phyloP scores from a whole-genome alignment of 2,888 invertebrate genomes.

The Melanchra persicariae region DNA sequence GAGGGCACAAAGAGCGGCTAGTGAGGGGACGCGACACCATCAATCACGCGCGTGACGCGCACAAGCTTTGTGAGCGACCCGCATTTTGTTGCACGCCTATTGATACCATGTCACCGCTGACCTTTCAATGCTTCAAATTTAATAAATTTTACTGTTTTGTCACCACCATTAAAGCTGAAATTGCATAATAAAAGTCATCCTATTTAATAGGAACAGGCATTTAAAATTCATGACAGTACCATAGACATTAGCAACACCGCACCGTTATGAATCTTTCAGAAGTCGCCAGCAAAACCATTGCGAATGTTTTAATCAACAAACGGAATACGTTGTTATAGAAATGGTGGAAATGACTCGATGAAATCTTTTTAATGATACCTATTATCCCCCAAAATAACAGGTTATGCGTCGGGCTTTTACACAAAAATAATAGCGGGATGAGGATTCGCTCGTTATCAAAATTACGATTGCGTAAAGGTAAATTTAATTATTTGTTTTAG shows the following conservation, averaged over 20 bases:
- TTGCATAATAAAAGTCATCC: slow-evolving; percentile 59
- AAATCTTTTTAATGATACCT: slow-evolving; percentile 79
- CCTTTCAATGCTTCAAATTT: slow-evolving; percentile 68
- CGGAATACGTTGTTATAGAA: slow-evolving; percentile 44
- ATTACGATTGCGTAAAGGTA: background rate
- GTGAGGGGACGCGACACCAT: slow-evolving; percentile 71
- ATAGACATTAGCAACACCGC: slow-evolving; percentile 58
- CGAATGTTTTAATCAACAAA: slow-evolving; percentile 63
- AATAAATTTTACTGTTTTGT: slow-evolving; percentile 57
- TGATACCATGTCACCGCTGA: slow-evolving; percentile 76
- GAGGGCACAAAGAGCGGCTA: slow-evolving; percentile 73
- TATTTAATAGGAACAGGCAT: slow-evolving; percentile 37
- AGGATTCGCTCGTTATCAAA: background rate
- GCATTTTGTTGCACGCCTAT: slow-evolving; percentile 79
- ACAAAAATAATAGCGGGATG: slow-evolving; percentile 23
- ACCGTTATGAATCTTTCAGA: slow-evolving; percentile 68
- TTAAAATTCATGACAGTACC: slow-evolving; percentile 56
- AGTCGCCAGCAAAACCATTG: slow-evolving; percentile 69
- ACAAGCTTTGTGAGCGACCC: slow-evolving; percentile 79
- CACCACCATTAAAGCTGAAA: slow-evolving; percentile 47
- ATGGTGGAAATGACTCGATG: slow-evolving; percentile 70
- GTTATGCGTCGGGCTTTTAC: slow-evolving; percentile 46
- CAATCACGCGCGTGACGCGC: slow-evolving; percentile 86
- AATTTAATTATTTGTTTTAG: background rate
- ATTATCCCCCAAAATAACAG: slow-evolving; percentile 70